A percentile compares a stretch with the other conserved stretches of the same genome.
Evolutionary conservation across 2,888 invertebrate species (phyloP).

Genomic region (Spodoptera exigua): DNA sequence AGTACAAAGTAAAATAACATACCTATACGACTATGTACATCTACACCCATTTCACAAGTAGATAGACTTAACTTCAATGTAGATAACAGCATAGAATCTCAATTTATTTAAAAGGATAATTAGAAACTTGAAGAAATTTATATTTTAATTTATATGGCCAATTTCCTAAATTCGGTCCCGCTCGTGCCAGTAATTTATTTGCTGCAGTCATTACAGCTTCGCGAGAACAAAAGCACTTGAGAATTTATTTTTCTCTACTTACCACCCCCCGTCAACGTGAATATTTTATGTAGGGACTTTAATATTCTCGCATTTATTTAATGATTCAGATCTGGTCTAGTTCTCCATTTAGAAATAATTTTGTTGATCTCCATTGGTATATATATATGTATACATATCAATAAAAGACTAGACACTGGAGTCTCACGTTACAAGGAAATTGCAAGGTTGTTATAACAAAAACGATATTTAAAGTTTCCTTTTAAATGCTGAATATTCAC

Average conservation of each 20-base stretch:
- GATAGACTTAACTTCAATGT: too few species aligned
- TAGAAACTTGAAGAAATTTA: too few species aligned
- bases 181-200: constrained; percentile 34
- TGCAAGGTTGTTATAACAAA: constrained; percentile 15
- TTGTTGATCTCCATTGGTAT: constrained; percentile 30
- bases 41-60: too few species aligned
- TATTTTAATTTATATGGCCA: constrained; percentile 12
- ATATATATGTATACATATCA: constrained; percentile 15
- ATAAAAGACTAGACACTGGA: too few species aligned
- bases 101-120: too few species aligned
- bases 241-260: constrained; percentile 40
- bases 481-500: constrained; percentile 36
- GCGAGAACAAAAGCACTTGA: constrained; percentile 37
- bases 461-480: constrained; percentile 22
- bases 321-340: constrained; percentile 37
- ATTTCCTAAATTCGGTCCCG: constrained; percentile 22
- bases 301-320: constrained; percentile 39
- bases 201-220: constrained; percentile 41
- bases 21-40: too few species aligned
- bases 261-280: constrained; percentile 21
- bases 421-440: constrained; percentile 15
- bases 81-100: too few species aligned
- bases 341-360: constrained; percentile 18
- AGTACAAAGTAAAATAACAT: constrained; percentile 7
- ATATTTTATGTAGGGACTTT: constrained; percentile 33